Conservation (phyloP, 2,888 invertebrate species). For the Mythimna lalbum region DNA sequence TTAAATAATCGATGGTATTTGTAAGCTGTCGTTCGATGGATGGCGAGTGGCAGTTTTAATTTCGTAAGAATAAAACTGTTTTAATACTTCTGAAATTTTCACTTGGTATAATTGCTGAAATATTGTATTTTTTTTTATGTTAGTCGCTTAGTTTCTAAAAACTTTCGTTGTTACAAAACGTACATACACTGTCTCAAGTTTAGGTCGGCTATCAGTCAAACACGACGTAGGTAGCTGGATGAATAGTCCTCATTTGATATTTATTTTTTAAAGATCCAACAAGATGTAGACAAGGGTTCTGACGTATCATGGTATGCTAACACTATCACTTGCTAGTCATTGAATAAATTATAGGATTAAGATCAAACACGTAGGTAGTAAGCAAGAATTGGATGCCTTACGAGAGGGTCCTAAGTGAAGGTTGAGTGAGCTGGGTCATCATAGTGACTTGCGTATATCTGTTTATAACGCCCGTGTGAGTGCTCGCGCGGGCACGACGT, state of each 20-base stretch:
- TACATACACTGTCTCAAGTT: no score
- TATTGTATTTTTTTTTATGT: not conserved
- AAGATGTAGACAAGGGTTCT: not conserved
- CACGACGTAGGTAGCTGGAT: not conserved
- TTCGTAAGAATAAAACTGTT: slow-evolving; percentile 8
- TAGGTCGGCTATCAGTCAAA: not conserved
- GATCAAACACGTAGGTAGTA: not conserved
- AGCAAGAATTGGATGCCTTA: not conserved
- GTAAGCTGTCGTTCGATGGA: slow-evolving; percentile 19
- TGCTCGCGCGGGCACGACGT: not conserved
- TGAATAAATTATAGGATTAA: not conserved
- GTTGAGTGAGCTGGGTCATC: slow-evolving; percentile 2
- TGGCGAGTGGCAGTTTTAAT: slow-evolving; percentile 12
- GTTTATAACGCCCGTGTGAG: slow-evolving; percentile 14
- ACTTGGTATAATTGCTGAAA: no score
- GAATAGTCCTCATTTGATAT: not conserved
- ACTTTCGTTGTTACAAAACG: no score
- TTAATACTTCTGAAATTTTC: not conserved
- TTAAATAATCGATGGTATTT: slow-evolving; percentile 3
- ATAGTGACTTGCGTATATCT: not conserved
- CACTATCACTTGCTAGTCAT: not conserved
- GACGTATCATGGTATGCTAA: not conserved
- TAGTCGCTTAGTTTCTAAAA: no score
- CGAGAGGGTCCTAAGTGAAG: not conserved
- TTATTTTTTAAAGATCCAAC: not conserved